Evolutionary conservation across 2,888 invertebrate species (phyloP), one percentile per base, ranked within the genome.

Genomic region (Caenorhabditis sp.): DNA sequence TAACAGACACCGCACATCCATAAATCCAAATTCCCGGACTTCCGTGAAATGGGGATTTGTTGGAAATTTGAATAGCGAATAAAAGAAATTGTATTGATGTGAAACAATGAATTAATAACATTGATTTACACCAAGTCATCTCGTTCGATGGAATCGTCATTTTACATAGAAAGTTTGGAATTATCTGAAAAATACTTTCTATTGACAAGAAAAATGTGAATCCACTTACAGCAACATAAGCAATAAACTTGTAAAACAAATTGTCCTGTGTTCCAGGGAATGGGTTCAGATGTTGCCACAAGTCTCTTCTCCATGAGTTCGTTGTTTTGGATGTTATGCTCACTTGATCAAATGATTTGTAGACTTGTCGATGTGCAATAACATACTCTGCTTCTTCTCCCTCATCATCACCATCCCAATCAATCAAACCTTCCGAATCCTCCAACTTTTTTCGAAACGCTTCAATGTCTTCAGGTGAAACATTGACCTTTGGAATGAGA

Each of bases 121-220:
- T 87, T 37, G 90, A 86, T 81, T 91, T 90, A 71, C 91, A 91
- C 92, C 92, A 92, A 17, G 71, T 62, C 61, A 51, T 62, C 36
- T 79, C 90, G 17, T 91, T 91, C 8, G 91, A 89, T 0, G 92
- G 92, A 24, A 91, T 88, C 0, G 91, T 89, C 14, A 91, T 81
- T 59, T 89, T 89, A 2, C 92, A 88, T 0, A 90, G 1, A 24
- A 92, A 79, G 77, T 90, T 88, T 0, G 90, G 87, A 0, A 92
- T 91, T 51, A 88, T 83, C 66, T 70, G 23, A 37, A 64, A 62
- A 26, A 27, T 1, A 57, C 5, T 24, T 24, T 23, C 6, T 55
- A 6, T 24, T 24, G 5, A 21, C 10, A 17, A 10, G 8, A 36
- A 10, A 36, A 5, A 19, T 43, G 19, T 31, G 59, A 59, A 50